Evolutionary conservation across 2,797 vertebrate species (phyloP).

Genomic region (Strix occidentalis): DNA sequence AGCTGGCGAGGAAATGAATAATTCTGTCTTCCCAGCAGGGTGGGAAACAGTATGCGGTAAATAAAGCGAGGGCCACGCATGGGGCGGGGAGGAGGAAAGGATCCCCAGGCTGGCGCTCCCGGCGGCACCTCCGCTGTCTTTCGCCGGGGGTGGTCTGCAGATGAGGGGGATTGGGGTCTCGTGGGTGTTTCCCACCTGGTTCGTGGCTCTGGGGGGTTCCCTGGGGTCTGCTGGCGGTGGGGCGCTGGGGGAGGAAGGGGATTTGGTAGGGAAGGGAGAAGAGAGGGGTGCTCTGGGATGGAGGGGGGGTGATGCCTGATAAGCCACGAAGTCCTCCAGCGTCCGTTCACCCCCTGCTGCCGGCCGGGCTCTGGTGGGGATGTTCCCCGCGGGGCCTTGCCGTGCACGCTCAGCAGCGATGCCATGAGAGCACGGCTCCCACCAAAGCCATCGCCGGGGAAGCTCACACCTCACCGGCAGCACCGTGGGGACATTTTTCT

Average conservation of each 20-base stretch:
- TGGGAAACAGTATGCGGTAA: neutral
- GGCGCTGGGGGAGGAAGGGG: neutral
- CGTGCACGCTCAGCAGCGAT: fast-evolving
- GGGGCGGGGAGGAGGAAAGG: neutral
- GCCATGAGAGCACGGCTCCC: neutral
- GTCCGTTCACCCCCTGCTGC: fast-evolving
- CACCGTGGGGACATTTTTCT: neutral
- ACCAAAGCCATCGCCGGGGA: neutral
- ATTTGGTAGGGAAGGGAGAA: neutral
- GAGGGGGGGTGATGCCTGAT: neutral
- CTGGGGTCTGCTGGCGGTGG: neutral
- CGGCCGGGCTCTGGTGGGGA: neutral
- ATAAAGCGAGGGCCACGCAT: neutral
- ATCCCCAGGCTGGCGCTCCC: neutral
- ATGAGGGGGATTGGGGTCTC: fast-evolving
- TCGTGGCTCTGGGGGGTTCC: neutral
- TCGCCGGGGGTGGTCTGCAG: fast-evolving
- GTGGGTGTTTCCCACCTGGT: neutral
- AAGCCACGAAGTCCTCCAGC: fast-evolving
- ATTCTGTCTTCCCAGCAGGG: neutral
- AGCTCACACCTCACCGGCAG: neutral
- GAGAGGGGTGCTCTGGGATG: neutral
- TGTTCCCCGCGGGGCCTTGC: fast-evolving
- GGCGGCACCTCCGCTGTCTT: neutral
- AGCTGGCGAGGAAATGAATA: neutral